phyloP scores from a whole-genome alignment of 2,797 vertebrate genomes.

The Pelobates cultripes region DNA sequence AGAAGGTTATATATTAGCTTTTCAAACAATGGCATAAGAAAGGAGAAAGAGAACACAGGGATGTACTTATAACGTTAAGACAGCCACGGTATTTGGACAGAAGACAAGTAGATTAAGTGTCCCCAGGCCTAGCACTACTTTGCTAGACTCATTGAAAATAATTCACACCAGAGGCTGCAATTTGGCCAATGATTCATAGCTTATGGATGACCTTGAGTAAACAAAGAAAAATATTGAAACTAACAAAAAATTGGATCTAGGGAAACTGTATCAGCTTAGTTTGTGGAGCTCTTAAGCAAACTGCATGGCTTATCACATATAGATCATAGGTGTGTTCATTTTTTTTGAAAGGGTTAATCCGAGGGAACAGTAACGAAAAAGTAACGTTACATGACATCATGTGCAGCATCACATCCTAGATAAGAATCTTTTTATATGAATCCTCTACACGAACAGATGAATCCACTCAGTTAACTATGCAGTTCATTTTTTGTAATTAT shows the following conservation, averaged over 20 bases:
- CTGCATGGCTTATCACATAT: too few relatives aligned
- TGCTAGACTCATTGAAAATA: background rate
- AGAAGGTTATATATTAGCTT: background rate
- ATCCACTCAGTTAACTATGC: too few relatives aligned
- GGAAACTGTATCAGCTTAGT: background rate
- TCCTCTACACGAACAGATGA: too few relatives aligned
- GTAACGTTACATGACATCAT: too few relatives aligned
- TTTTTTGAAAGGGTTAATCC: too few relatives aligned
- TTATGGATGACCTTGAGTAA: background rate
- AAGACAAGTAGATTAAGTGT: constrained; percentile 2
- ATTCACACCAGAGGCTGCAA: background rate
- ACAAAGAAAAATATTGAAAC: background rate
- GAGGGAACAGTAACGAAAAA: too few relatives aligned
- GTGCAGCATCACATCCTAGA: too few relatives aligned
- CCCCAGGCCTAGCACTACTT: background rate
- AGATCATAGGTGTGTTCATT: too few relatives aligned
- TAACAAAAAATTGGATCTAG: background rate
- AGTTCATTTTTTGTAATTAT: too few relatives aligned
- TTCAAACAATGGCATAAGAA: background rate
- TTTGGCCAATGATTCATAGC: background rate
- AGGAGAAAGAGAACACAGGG: background rate
- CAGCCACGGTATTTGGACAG: background rate
- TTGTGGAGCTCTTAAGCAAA: too few relatives aligned
- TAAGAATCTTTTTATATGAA: too few relatives aligned
- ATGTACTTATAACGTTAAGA: background rate